phyloP scores from a whole-genome alignment of 2,113 vertebrate species.

The Furnarius figulus region DNA sequence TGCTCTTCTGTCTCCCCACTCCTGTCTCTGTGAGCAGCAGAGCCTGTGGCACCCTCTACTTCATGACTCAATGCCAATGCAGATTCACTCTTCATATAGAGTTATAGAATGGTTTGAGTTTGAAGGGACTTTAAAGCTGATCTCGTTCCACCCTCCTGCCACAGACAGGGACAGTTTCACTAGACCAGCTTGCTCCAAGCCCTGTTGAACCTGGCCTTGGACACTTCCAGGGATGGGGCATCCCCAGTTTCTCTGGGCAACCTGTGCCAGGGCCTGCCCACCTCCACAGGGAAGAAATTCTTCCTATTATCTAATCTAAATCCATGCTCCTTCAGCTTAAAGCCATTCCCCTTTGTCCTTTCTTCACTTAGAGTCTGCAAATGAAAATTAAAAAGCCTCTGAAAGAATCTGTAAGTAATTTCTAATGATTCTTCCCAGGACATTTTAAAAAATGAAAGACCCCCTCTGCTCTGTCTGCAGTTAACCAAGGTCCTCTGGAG shows the following conservation, averaged over 20 bases:
- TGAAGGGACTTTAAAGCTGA: not conserved
- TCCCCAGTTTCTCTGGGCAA: not conserved
- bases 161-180: not conserved
- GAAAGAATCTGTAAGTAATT: not conserved
- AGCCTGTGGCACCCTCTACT: not conserved
- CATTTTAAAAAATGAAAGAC: not conserved
- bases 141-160: not conserved
- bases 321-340: not conserved
- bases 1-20: not conserved
- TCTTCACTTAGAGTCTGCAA: not conserved
- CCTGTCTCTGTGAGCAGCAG: not conserved
- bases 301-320: not conserved
- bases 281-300: not conserved
- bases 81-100: not conserved
- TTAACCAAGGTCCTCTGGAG: slow-evolving; percentile 24
- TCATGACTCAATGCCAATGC: not conserved
- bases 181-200: accelerated
- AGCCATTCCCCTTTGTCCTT: not conserved
- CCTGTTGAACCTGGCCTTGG: not conserved
- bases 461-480: not conserved
- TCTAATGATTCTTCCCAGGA: not conserved
- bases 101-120: not conserved
- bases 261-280: not conserved
- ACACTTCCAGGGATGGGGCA: not conserved
- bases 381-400: slow-evolving; percentile 1